These are phyloP conservation scores for Globodera ellingtonae DNA, from an alignment of 1,140 invertebrate species.

Conservation along the genomic window DNA sequence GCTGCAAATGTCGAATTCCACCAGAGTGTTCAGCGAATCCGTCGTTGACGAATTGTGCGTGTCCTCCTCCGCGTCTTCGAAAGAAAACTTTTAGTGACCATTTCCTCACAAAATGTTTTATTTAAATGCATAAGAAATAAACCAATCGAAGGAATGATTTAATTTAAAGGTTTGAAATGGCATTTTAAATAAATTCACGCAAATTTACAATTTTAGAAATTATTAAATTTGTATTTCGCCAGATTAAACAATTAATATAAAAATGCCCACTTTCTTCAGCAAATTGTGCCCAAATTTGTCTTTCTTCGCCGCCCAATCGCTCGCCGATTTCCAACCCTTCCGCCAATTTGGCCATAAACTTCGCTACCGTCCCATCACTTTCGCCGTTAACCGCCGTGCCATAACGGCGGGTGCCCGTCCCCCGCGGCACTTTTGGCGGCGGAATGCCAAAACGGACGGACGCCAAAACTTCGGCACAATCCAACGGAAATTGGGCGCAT, in stretches of 20 bases:
- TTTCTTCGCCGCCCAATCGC: background rate
- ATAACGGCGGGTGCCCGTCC: no score
- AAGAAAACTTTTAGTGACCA: no score
- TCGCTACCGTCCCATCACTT: background rate
- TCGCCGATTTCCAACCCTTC: background rate
- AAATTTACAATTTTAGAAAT: no score
- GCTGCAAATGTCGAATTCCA: background rate
- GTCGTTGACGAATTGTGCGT: background rate
- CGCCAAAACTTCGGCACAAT: background rate
- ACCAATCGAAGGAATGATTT: no score
- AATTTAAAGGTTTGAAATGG: no score
- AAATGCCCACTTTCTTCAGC: background rate
- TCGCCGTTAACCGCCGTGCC: background rate
- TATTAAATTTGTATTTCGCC: no score
- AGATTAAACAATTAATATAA: no score
- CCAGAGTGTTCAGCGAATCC: background rate
- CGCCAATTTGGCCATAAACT: background rate
- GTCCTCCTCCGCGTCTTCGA: background rate
- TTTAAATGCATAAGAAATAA: no score
- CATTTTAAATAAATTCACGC: no score
- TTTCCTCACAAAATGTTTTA: no score
- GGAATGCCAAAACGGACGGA: background rate
- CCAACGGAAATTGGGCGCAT: background rate
- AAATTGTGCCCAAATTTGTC: background rate
- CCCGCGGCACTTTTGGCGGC: background rate